phyloP scores from a whole-genome alignment of 53 echinoderm and acorn worm genomes.

The Glandiceps talaboti region DNA sequence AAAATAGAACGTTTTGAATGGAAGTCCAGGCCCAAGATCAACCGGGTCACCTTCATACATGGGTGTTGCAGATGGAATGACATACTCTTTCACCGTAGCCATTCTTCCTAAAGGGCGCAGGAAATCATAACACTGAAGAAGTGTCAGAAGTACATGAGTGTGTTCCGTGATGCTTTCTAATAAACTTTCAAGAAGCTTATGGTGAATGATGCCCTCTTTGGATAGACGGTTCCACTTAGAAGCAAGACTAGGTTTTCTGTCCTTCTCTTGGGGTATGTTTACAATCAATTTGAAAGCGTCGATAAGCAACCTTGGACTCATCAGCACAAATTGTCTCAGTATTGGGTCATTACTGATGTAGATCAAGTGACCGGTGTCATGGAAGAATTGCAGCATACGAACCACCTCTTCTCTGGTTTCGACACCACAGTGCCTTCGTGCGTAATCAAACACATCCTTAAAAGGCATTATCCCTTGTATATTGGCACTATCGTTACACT shows the following conservation, averaged over 20 bases:
- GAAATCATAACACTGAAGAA: neutral
- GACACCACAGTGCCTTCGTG: neutral
- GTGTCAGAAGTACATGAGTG: neutral
- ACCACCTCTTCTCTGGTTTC: neutral
- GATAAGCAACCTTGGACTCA: slow-evolving; percentile 20
- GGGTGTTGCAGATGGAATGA: neutral
- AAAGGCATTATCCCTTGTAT: neutral
- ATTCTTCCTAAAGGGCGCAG: neutral
- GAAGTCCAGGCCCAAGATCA: neutral
- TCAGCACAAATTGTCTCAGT: slow-evolving; percentile 22
- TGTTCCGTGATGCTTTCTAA: neutral
- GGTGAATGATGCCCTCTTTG: slow-evolving; percentile 9
- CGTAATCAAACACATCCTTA: neutral
- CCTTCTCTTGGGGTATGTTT: slow-evolving; percentile 5
- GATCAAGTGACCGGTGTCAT: neutral
- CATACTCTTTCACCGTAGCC: neutral
- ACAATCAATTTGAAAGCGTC: slow-evolving; percentile 20
- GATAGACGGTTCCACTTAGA: slow-evolving; percentile 12
- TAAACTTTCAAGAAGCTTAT: neutral
- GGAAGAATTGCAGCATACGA: neutral
- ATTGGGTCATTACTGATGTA: slow-evolving; percentile 17
- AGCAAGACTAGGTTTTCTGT: slow-evolving; percentile 2
- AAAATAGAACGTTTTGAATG: slow-evolving; percentile 26
- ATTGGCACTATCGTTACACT: too few species aligned
- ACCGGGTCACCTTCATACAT: neutral